Evolutionary conservation across 2,888 invertebrate species (phyloP), one percentile per base, ranked within the genome.

Genomic region (Tetheella fluctuosa): DNA sequence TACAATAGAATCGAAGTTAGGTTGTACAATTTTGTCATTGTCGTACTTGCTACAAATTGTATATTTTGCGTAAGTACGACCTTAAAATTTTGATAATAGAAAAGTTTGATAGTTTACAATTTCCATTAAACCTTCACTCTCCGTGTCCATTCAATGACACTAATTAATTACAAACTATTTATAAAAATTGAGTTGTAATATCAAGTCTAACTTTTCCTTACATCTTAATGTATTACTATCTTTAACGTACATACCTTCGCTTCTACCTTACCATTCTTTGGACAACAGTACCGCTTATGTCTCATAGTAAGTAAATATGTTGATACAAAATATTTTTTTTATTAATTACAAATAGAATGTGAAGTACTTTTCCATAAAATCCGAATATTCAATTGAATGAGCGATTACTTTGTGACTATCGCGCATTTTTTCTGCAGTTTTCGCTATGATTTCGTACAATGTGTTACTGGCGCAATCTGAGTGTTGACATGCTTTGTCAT

Each of bases 271-370:
- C n/a, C n/a, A n/a, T n/a, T n/a, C n/a, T n/a, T n/a, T n/a, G 25
- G 25, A 6, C 25, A 25, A 25, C 25, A 25, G 2, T 4, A 4
- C 6, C 25, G 25, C 25, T 25, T 15, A 4, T n/a, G n/a, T n/a
- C n/a, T 42, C n/a, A n/a, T 42, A 17, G 42, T 42, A 42, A 37
- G n/a, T 37, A 37, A 37, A 42, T 39, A n/a, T 39, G 15, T n/a
- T 6, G 17, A 42, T 6, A 42, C n/a, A 42, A 15, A 39, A 39
- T n/a, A n/a, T n/a, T n/a, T n/a, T n/a, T n/a, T n/a, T n/a, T n/a
- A n/a, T n/a, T n/a, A n/a, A n/a, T n/a, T n/a, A n/a, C n/a, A n/a
- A n/a, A n/a, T n/a, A n/a, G n/a, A n/a, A n/a, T n/a, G n/a, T n/a
- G n/a, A 42, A 17, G 7, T 42, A 10, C 17, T 42, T 39, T 15